Conservation (phyloP, 1,140 invertebrate species). For the Drosophila obscura region DNA sequence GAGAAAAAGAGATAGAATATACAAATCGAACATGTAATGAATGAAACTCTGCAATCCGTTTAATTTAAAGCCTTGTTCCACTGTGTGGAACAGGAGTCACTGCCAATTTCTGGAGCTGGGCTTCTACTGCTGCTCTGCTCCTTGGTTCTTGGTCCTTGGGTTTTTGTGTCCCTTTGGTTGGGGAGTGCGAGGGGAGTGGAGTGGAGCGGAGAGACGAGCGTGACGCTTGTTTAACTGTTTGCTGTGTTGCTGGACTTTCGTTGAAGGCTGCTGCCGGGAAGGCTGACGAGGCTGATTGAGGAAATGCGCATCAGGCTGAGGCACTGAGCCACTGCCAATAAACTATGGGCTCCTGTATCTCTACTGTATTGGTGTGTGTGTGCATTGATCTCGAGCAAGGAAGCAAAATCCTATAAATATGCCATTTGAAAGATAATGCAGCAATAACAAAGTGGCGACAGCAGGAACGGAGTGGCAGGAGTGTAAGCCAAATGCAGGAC, state of each 20-base stretch:
- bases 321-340: constrained; percentile 79
- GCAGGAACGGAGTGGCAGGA: constrained; percentile 10
- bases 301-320: constrained; percentile 72
- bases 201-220: constrained; percentile 6
- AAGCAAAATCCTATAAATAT: constrained; percentile 80
- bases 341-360: constrained; percentile 56
- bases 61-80: too few species aligned
- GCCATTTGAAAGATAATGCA: constrained; percentile 83
- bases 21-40: too few species aligned
- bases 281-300: constrained; percentile 70
- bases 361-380: constrained; percentile 6
- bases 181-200: too few species aligned
- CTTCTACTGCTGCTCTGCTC: too few species aligned
- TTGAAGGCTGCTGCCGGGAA: constrained; percentile 4
- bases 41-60: too few species aligned
- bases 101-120: too few species aligned
- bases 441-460: constrained; percentile 74
- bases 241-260: constrained; percentile 48
- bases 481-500: constrained; percentile 37
- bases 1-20: too few species aligned
- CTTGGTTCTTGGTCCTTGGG: too few species aligned
- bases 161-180: too few species aligned
- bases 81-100: too few species aligned
- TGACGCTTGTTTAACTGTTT: constrained; percentile 71
- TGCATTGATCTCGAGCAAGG: constrained; percentile 48